Percentiles rank a stretch among this genome's conserved stretches.
These are phyloP conservation scores for Sebastes flavidus DNA, from an alignment of 2,797 vertebrate genomes.

Conservation along the genomic window DNA sequence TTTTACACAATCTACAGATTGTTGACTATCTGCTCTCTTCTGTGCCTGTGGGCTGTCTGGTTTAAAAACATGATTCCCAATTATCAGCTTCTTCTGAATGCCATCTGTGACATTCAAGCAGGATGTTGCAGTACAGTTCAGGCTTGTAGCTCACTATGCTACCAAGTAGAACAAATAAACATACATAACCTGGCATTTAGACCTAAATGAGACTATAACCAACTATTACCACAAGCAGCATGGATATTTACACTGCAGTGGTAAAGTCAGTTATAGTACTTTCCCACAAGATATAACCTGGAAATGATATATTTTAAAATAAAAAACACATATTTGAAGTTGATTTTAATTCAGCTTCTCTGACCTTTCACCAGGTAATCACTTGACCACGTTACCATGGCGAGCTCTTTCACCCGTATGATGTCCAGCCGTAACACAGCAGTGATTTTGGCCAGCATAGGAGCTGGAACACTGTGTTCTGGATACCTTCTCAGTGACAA, in stretches of 20 bases:
- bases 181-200: slow-evolving; percentile 5
- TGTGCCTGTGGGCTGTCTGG: no score
- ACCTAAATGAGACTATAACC: neutral
- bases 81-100: neutral
- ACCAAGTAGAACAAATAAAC: neutral
- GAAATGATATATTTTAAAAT: neutral
- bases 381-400: slow-evolving; percentile 76
- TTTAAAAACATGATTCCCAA: no score
- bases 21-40: no score
- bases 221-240: neutral
- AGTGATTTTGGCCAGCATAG: slow-evolving; percentile 84
- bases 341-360: slow-evolving; percentile 35
- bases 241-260: neutral
- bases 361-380: slow-evolving; percentile 42
- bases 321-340: neutral
- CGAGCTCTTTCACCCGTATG: slow-evolving; percentile 87
- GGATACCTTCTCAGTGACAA: slow-evolving; percentile 85
- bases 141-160: neutral
- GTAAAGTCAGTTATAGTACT: neutral
- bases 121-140: slow-evolving; percentile 9
- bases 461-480: slow-evolving; percentile 83
- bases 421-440: slow-evolving; percentile 85
- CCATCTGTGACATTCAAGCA: slow-evolving; percentile 24
- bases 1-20: no score
- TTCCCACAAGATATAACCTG: no score